Base-by-base conservation (phyloP, 2,113 vertebrate species). In the Sapayoa aenigma region DNA sequence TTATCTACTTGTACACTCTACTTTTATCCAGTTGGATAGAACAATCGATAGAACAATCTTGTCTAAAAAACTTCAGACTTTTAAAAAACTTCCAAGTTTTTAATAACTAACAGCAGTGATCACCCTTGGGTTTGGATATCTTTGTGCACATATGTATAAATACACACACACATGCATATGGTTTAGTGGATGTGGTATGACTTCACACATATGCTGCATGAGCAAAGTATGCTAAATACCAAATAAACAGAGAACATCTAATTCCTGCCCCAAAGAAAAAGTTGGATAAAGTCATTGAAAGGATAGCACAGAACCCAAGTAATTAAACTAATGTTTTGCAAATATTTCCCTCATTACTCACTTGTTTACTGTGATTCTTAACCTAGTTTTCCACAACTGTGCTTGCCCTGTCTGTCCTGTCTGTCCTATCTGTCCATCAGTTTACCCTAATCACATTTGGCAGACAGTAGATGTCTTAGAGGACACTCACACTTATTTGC, bases 321-420 rank as follows among this genome's bases (percentile, higher is more conserved):
- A 81, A 87, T 78, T 47, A 47, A 86, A 75, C 13, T n/a, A 68
- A 84, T 27, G 11, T 65, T 84, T 91, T 87, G 84, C 69, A 92
- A 89, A 95, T 94, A 95, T 60, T 96, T 96, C 84, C 66, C 28
- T 87, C 58, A 83, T 96, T 93, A 94, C 85, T 96, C 95, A 96
- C 78, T 95, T 96, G 84, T 96, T 96, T 96, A 93, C 75, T 58
- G 31, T 79, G 82, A 87, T 87, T 93, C 66, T 85, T 85, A 96
- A 58, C 74, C 94, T 83, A 90, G 30, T 94, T 94, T 94, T 96
- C 74, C 82, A 93, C 87, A 85, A 94, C 53, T 87, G 71, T 65
- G 27, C 49, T 94, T 53, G 56, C 22, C 78, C 84, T 78, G 81
- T 44, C 74, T 94, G 50, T 95, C 78, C 84, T 78, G 81, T 44